A percentile compares a stretch with the other conserved stretches of the same genome.
phyloP scores from a whole-genome alignment of 2,888 invertebrate species.

The Trissonchulus latispiculum region DNA sequence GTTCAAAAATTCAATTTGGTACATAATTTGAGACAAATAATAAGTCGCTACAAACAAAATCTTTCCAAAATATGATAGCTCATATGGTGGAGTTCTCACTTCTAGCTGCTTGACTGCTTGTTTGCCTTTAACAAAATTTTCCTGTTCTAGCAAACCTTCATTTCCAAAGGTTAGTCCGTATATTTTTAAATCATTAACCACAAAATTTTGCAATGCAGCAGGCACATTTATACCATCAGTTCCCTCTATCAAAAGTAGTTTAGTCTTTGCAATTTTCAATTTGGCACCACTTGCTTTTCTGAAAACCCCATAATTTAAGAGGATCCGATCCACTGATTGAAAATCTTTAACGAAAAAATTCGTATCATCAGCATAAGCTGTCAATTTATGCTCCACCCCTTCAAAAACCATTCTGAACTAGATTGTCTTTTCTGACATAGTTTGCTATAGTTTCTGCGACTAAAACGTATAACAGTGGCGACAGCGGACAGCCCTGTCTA shows the following conservation, averaged over 20 bases:
- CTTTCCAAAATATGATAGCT: background rate
- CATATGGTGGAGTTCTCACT: background rate
- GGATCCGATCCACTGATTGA: background rate
- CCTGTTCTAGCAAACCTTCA: background rate
- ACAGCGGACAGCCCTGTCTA: conserved; percentile 18
- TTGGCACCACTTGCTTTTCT: background rate
- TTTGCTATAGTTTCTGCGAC: background rate
- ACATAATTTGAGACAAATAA: background rate
- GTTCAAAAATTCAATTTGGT: background rate
- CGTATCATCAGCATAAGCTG: conserved; percentile 3
- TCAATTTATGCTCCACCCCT: background rate
- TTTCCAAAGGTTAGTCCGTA: background rate
- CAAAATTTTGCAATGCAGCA: background rate
- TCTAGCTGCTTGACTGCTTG: background rate
- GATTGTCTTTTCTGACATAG: background rate
- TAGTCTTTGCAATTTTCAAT: conserved; percentile 1
- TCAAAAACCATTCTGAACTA: background rate
- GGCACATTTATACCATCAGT: background rate
- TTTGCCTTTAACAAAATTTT: background rate
- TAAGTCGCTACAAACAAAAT: background rate
- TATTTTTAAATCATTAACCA: background rate
- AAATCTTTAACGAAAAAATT: background rate
- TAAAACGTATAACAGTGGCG: conserved; percentile 14
- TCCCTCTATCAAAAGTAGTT: background rate
- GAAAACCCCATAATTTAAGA: background rate